Conservation (phyloP, 2,113 vertebrate species). For the Myotis lucifugus region DNA sequence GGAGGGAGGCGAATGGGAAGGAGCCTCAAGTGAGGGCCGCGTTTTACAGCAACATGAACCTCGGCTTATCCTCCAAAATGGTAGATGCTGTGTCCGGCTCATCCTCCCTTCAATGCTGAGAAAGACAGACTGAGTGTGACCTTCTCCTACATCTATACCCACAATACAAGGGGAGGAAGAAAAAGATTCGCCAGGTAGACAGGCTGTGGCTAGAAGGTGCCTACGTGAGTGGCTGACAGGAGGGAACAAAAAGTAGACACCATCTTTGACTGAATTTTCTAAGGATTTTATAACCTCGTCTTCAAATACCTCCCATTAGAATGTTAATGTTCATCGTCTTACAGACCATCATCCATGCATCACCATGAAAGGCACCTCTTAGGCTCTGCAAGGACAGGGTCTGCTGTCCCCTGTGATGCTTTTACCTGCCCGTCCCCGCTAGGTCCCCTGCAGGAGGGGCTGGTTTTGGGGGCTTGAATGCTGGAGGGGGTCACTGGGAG, state of each 20-base stretch:
- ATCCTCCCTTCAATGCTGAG: not conserved
- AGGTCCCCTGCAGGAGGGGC: not conserved
- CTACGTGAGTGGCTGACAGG: not conserved
- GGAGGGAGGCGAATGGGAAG: not conserved
- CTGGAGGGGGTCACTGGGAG: not conserved
- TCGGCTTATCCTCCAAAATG: not conserved
- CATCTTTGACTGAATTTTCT: not conserved
- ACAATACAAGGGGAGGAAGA: not conserved
- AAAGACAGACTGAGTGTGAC: not conserved
- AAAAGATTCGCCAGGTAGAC: not conserved
- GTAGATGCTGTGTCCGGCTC: not conserved
- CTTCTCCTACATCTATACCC: not conserved
- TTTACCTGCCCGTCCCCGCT: not conserved
- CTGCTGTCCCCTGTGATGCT: fast-evolving
- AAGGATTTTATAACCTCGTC: not conserved
- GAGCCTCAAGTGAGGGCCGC: too few relatives aligned
- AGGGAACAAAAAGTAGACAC: not conserved
- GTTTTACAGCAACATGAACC: not conserved
- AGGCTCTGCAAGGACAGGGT: fast-evolving
- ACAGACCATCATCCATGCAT: not conserved
- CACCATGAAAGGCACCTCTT: not conserved
- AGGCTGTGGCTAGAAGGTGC: not conserved
- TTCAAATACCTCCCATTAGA: not conserved
- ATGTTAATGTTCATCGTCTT: not conserved
- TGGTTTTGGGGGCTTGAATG: not conserved